Base-by-base conservation (phyloP, 64 coral and sea anemone species). In the Trachythela sp. region DNA sequence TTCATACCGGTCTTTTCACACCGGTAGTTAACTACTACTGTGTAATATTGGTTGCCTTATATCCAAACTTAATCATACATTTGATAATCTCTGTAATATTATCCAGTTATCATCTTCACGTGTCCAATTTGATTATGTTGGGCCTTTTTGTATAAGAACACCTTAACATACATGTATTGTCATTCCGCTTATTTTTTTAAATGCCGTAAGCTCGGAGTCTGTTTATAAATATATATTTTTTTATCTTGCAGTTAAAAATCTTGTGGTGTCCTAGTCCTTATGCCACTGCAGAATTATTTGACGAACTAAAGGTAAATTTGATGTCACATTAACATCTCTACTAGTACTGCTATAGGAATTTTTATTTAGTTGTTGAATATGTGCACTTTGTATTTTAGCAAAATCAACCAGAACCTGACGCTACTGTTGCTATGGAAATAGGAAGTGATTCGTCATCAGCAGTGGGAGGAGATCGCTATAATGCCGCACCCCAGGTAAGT, bases 221-320 rank as follows among this genome's bases (percentile, higher is more conserved):
- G n/a, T 45, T 45, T 45, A 45, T 11, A 11, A 45, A 45, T 4
- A 45, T 45, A 45, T 6, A 45, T 45, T 45, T 64, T 26, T 0
- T 84, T 2, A 24, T 26, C 31, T 70, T 75, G 72, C 89, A 98
- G 95, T 91, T 98, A 33, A 38, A 89, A 84, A 91, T 98, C 85
- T 89, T 98, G 24, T 98, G 95, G 95, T 98, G 93, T 26, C 95
- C 94, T 40, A 98, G 95, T 94, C 95, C 95, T 2, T 94, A 98
- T 70, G 93, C 95, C 18, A 99, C 96, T 39, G 96, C 96, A 49
- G 96, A 99, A 48, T 51, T 99, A 11, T 97, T 99, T 72, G 96
- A 99, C 43, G 96, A 99, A 43, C 51, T 99, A 36, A 99, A 99
- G 93, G 96, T 97, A 29, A 26, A 71, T 90, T 13, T 29, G 0